Evolutionary conservation across 2,888 invertebrate species (phyloP).

Genomic region (Drosophila bunnanda): DNA sequence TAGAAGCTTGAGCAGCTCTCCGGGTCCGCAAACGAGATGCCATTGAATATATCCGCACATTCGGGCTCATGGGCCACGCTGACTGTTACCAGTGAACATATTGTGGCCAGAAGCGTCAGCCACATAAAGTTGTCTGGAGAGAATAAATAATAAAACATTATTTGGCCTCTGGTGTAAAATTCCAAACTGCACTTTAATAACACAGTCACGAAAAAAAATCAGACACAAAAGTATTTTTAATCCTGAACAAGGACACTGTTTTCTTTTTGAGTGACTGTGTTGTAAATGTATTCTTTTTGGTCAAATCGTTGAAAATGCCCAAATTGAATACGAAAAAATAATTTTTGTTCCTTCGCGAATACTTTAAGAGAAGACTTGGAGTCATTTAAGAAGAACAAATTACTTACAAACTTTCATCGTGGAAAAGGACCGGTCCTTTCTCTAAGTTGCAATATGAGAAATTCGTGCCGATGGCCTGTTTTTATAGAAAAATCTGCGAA

Average conservation of each 20-base stretch:
- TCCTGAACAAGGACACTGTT: not conserved
- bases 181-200: not conserved
- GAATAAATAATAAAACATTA: not conserved
- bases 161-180: not conserved
- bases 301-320: not conserved
- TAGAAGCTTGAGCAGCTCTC: constrained; percentile 4
- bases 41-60: not conserved
- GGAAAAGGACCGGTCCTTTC: not conserved
- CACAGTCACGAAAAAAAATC: not conserved
- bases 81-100: not conserved
- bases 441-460: not conserved
- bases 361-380: not conserved
- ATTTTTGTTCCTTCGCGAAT: not conserved
- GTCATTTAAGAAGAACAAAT: not conserved
- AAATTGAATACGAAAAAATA: not conserved
- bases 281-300: not conserved
- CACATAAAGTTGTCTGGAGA: constrained; percentile 6
- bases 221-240: not conserved
- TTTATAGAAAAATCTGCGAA: not conserved
- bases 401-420: constrained; percentile 4
- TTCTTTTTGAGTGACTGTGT: not conserved
- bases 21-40: not conserved
- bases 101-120: not conserved
- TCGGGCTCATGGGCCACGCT: not conserved
- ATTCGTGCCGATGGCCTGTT: not conserved